Conservation (phyloP, 2,113 vertebrate genomes). For the Hyperopisus bebe region DNA sequence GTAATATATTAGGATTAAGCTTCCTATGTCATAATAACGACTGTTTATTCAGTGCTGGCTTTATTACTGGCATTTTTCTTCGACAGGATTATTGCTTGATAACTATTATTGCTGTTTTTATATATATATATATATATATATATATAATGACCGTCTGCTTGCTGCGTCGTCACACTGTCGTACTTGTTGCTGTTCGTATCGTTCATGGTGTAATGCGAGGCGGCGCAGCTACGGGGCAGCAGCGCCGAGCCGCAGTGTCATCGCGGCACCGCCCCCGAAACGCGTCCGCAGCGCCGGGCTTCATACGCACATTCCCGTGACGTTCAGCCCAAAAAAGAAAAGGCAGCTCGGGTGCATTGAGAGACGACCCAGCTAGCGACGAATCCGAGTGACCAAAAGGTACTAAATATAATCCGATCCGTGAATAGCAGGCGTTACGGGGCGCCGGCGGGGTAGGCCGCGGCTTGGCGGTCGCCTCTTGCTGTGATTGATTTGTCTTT, state of each 20-base stretch:
- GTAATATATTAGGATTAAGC: background rate
- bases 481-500: background rate
- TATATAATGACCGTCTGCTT: background rate
- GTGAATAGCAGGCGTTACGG: slow-evolving; percentile 46
- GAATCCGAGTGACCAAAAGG: slow-evolving; percentile 31
- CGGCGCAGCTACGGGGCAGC: slow-evolving; percentile 15
- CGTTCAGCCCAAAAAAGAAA: slow-evolving; percentile 49
- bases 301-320: slow-evolving; percentile 62
- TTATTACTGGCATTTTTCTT: background rate
- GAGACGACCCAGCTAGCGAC: slow-evolving; percentile 46
- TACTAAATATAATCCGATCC: slow-evolving; percentile 35
- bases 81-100: background rate
- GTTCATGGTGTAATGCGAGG: background rate
- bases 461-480: background rate
- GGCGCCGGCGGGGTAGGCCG: slow-evolving; percentile 24
- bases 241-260: slow-evolving; percentile 13
- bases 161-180: background rate
- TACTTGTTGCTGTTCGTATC: background rate
- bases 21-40: background rate
- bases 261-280: slow-evolving; percentile 53
- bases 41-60: background rate
- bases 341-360: slow-evolving; percentile 45
- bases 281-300: slow-evolving; percentile 52
- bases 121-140: background rate
- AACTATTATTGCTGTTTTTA: background rate